Evolutionary conservation across 2,113 vertebrate genomes (phyloP).

Genomic region (Ardeotis arabs): DNA sequence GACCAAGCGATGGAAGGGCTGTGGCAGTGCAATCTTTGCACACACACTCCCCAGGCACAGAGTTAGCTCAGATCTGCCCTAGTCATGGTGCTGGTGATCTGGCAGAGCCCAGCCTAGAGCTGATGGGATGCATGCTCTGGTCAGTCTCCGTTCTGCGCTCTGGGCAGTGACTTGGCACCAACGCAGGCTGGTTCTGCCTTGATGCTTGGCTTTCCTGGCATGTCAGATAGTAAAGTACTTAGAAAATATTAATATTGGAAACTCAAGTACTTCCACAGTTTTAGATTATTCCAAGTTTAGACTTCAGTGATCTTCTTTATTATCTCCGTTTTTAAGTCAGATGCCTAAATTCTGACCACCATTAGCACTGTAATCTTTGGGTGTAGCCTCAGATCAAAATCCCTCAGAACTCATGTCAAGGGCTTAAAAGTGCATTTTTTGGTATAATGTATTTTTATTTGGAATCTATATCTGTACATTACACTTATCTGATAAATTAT

Average conservation of each 20-base stretch:
- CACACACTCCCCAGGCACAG: rapidly evolving
- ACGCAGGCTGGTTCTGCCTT: not conserved
- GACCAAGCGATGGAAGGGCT: not conserved
- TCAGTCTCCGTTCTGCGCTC: not conserved
- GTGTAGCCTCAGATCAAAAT: not conserved
- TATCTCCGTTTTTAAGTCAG: not conserved
- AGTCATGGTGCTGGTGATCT: rapidly evolving
- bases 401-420: not conserved
- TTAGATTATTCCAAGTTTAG: not conserved
- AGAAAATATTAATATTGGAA: not conserved
- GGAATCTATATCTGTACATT: not conserved
- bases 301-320: not conserved
- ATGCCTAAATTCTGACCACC: not conserved
- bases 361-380: not conserved
- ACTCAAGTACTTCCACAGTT: not conserved
- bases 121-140: rapidly evolving
- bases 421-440: not conserved
- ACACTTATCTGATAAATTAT: not conserved
- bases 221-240: not conserved
- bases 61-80: not conserved
- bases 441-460: not conserved
- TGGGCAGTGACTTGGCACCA: not conserved
- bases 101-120: not conserved
- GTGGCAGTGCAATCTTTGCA: not conserved
- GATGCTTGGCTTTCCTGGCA: not conserved